A percentile compares a stretch with the other conserved stretches of the same genome.
phyloP scores from a whole-genome alignment of 2,888 invertebrate genomes.

The Phasia obesa region DNA sequence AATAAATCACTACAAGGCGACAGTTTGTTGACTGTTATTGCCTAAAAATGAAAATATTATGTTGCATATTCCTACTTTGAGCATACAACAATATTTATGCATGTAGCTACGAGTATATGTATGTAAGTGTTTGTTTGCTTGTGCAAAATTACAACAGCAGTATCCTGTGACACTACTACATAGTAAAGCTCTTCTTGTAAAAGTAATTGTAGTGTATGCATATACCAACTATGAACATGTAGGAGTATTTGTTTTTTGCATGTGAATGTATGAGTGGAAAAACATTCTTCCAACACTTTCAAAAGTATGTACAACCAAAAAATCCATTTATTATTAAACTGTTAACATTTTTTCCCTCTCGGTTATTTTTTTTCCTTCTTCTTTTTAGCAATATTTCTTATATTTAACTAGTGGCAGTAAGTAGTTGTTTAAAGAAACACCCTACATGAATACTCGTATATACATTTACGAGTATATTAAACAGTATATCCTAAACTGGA shows the following conservation, averaged over 20 bases:
- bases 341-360: constrained; percentile 55
- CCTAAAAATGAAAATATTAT: constrained; percentile 73
- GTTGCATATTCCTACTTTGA: constrained; percentile 58
- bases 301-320: constrained; percentile 45
- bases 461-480: no score
- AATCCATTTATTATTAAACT: constrained; percentile 70
- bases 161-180: constrained; percentile 36
- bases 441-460: neutral
- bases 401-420: neutral
- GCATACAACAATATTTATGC: constrained; percentile 31
- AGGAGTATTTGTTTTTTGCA: neutral
- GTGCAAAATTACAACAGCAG: constrained; percentile 23
- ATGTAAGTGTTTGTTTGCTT: constrained; percentile 1
- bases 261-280: neutral
- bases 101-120: neutral
- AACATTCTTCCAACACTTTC: constrained; percentile 42
- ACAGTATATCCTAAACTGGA: no score
- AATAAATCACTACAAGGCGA: constrained; percentile 73
- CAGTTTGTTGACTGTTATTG: constrained; percentile 74
- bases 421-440: neutral
- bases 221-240: neutral
- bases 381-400: constrained; percentile 27
- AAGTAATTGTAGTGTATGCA: neutral
- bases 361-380: neutral
- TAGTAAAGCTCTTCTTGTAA: constrained; percentile 16